A percentile compares a stretch with the other conserved stretches of the same genome.
phyloP scores from a whole-genome alignment of 2,113 vertebrate species.

The Condylura cristata region DNA sequence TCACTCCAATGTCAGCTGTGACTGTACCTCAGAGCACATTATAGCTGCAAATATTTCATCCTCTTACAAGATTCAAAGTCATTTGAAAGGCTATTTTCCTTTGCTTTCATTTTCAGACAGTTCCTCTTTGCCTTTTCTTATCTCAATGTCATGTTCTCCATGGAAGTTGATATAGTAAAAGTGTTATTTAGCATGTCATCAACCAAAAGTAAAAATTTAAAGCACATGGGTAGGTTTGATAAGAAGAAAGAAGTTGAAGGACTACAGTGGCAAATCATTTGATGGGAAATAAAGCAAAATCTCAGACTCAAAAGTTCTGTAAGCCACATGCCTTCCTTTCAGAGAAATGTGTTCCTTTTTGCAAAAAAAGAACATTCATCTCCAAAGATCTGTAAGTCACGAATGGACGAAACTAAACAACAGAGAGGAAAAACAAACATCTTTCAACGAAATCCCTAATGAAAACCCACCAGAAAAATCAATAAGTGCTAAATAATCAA shows the following conservation, averaged over 20 bases:
- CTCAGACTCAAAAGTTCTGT: background rate
- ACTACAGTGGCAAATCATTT: background rate
- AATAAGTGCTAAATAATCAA: background rate
- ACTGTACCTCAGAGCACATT: background rate
- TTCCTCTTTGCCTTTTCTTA: background rate
- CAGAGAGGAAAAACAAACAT: background rate
- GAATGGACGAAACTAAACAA: background rate
- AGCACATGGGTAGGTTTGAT: background rate
- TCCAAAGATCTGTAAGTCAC: background rate
- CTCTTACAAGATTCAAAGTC: background rate
- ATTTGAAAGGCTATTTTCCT: background rate
- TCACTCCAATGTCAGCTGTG: slow-evolving; percentile 68
- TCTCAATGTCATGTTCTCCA: background rate
- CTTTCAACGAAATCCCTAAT: background rate
- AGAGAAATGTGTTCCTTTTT: background rate
- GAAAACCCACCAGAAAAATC: background rate
- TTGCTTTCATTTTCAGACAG: background rate
- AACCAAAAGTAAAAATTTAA: slow-evolving; percentile 62
- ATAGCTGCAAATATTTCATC: background rate
- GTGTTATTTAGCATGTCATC: background rate
- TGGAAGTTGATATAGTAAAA: background rate
- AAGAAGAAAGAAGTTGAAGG: slow-evolving; percentile 34
- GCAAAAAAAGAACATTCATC: background rate
- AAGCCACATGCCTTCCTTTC: background rate
- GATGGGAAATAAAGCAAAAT: slow-evolving; percentile 11